Base-by-base conservation (phyloP, 1,140 invertebrate genomes). In the Drosophila oshimai region DNA sequence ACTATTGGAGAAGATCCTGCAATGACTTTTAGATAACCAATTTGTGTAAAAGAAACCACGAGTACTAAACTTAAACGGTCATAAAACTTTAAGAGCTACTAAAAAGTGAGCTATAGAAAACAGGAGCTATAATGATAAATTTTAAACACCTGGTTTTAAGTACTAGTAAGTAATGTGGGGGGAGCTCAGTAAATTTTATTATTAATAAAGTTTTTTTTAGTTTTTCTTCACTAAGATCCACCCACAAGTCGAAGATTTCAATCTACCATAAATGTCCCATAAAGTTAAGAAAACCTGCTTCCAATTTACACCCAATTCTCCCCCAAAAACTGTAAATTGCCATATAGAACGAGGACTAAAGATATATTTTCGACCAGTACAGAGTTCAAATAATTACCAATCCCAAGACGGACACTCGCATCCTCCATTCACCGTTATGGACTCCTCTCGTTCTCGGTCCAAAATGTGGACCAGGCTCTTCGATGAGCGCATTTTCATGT, bases 401-500 rank as follows among this genome's bases (percentile, higher is more conserved):
- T 10, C 13, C 17, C 41, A 13, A n/a, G 18, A n/a, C 5, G 20
- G 6, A 33, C 10, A 46, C 29, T 49, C 15, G 47, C 45, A 72
- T 61, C 53, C 46, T 54, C 49, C 4, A 46, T 47, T 41, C 41
- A 79, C 75, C 75, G 74, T 78, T 78, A 68, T 28, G 60, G 71
- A 67, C 70, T 54, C 33, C n/a, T n/a, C n/a, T n/a, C n/a, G n/a
- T n/a, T n/a, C n/a, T n/a, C n/a, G n/a, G n/a, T n/a, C n/a, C n/a
- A n/a, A n/a, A n/a, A 65, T 26, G 57, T 65, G 34, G 58, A 72
- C 24, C 68, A 74, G 74, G 67, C 53, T 65, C 42, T 64, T 65
- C 42, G 53, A 62, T 71, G 54, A 74, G 78, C 62, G 31, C 68
- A 77, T 77, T 83, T 83, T 83, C 74, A 83, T 83, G 78, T 83